Conservation (phyloP, 1,140 invertebrate genomes). For the Eueides isabella region DNA sequence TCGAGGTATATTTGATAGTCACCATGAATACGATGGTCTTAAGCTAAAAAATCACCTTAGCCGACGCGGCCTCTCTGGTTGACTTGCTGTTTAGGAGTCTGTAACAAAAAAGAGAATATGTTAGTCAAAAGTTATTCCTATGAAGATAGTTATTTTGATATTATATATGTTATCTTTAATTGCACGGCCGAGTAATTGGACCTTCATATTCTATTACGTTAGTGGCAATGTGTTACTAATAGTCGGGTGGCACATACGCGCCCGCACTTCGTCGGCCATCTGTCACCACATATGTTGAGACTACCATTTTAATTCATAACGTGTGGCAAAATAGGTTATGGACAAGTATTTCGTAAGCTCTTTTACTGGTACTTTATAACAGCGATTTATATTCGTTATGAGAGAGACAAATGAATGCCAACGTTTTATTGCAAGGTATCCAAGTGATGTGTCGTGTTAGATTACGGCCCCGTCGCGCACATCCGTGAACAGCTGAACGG, state of each 20-base stretch:
- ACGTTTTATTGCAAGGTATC: conserved; percentile 57
- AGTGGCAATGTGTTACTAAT: conserved; percentile 66
- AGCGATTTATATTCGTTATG: too few species aligned
- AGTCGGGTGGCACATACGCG: conserved; percentile 67
- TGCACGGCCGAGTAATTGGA: conserved; percentile 27
- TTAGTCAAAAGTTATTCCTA: conserved; percentile 3
- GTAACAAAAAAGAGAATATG: conserved; percentile 73
- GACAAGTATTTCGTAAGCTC: background rate
- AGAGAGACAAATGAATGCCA: conserved; percentile 29
- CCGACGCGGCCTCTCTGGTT: conserved; percentile 73
- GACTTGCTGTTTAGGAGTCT: conserved; percentile 79
- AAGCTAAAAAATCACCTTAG: conserved; percentile 65
- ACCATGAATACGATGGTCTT: conserved; percentile 72
- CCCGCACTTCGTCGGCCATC: conserved; percentile 77
- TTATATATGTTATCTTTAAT: too few species aligned
- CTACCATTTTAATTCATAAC: conserved; percentile 77
- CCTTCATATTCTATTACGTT: conserved; percentile 38
- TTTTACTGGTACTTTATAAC: too few species aligned
- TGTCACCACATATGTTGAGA: conserved; percentile 75
- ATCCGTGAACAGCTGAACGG: conserved; percentile 78
- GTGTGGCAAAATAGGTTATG: conserved; percentile 60
- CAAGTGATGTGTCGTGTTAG: conserved; percentile 60
- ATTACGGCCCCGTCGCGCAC: conserved; percentile 75
- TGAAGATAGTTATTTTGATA: background rate
- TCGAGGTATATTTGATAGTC: conserved; percentile 67